These are phyloP conservation scores for Lacerta viridis DNA, from an alignment of 2,797 vertebrate species.

Conservation along the genomic window DNA sequence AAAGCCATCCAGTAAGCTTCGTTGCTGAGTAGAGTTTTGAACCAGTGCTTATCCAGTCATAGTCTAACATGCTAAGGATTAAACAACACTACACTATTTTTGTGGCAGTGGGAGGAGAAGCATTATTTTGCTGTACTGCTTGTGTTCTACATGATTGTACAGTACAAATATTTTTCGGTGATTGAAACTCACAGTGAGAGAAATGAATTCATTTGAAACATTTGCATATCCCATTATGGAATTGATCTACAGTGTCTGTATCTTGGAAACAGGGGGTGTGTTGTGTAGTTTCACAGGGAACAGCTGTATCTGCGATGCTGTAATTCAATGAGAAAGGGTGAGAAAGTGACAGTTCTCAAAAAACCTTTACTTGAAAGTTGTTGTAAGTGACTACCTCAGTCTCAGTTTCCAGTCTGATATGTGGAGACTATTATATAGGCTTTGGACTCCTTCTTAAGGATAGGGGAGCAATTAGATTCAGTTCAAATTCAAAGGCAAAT, in stretches of 20 bases:
- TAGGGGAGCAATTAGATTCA: no score
- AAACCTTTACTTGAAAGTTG: not conserved
- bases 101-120: no score
- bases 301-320: not conserved
- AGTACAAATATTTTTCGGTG: not conserved
- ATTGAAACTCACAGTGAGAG: not conserved
- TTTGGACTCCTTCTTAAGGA: no score
- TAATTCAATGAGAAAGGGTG: not conserved
- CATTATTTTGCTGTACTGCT: not conserved
- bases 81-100: no score
- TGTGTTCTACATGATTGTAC: not conserved
- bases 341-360: not conserved
- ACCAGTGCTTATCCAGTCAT: no score
- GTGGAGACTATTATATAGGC: no score
- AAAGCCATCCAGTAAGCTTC: not conserved
- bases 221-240: not conserved
- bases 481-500: no score
- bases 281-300: not conserved
- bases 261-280: not conserved
- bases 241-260: not conserved
- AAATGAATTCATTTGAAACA: not conserved
- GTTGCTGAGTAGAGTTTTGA: not conserved
- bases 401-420: no score
- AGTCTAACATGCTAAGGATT: no score
- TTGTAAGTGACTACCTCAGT: not conserved